Evolutionary conservation across 2,797 vertebrate species (phyloP).

Genomic region (Erithacus rubecula): DNA sequence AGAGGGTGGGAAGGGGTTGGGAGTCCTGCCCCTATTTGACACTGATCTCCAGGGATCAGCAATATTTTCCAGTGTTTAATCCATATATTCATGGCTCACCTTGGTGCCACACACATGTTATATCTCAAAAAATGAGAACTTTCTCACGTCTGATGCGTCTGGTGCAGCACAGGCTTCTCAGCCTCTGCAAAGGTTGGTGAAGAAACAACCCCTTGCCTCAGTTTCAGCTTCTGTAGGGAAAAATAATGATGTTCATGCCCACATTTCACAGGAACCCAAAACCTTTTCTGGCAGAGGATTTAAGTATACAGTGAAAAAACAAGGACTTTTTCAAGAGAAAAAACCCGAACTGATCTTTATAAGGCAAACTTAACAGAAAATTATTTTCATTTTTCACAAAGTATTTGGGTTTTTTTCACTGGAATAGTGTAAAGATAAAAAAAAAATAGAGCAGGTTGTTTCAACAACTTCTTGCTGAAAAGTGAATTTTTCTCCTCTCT

Average conservation of each 20-base stretch:
- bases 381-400: neutral
- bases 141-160: neutral
- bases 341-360: neutral
- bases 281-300: neutral
- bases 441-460: neutral
- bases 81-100: neutral
- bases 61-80: neutral
- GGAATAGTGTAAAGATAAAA: neutral
- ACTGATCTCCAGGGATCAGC: neutral
- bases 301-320: neutral
- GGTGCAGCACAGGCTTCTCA: neutral
- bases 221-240: neutral
- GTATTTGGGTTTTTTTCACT: neutral
- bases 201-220: neutral
- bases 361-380: neutral
- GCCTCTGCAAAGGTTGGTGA: neutral
- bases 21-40: rapidly evolving
- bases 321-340: neutral
- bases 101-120: rapidly evolving
- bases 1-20: neutral
- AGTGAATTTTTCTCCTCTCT: neutral
- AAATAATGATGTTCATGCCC: neutral
- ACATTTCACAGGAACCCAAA: neutral
- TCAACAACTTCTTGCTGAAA: neutral
- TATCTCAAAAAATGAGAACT: neutral